Percentiles rank a stretch among this genome's conserved stretches.
Conservation (phyloP, 1,140 invertebrate species). For the Heliothis virescens region DNA sequence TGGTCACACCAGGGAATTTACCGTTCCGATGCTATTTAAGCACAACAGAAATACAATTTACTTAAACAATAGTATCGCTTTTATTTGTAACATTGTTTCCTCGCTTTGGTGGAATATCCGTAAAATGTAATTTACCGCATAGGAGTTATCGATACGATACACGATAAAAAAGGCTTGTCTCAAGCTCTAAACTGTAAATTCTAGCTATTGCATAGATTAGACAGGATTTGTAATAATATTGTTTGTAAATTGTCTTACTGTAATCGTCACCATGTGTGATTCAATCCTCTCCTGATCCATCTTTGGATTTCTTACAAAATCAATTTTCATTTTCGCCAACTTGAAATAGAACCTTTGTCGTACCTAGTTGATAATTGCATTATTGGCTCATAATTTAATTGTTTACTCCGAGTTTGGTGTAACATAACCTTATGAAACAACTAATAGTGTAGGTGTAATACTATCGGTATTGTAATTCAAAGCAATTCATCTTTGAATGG, state of each 20-base stretch:
- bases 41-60: neutral
- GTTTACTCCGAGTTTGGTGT: constrained; percentile 4
- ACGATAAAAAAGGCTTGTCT: no score
- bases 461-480: constrained; percentile 9
- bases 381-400: neutral
- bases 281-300: no score
- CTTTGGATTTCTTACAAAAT: no score
- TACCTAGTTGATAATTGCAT: constrained; percentile 20
- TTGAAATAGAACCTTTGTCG: constrained; percentile 8
- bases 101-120: neutral
- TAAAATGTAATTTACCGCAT: no score
- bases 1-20: neutral
- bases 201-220: no score
- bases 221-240: no score
- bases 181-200: no score
- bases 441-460: constrained; percentile 15
- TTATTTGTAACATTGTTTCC: no score
- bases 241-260: no score
- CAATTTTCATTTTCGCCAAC: neutral
- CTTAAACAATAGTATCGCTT: neutral
- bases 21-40: neutral
- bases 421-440: constrained; percentile 18
- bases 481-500: constrained; percentile 15
- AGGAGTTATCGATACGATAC: no score
- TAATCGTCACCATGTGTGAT: no score